Base-by-base conservation (phyloP, 23 tunicate genomes). In the Styela plicata region DNA sequence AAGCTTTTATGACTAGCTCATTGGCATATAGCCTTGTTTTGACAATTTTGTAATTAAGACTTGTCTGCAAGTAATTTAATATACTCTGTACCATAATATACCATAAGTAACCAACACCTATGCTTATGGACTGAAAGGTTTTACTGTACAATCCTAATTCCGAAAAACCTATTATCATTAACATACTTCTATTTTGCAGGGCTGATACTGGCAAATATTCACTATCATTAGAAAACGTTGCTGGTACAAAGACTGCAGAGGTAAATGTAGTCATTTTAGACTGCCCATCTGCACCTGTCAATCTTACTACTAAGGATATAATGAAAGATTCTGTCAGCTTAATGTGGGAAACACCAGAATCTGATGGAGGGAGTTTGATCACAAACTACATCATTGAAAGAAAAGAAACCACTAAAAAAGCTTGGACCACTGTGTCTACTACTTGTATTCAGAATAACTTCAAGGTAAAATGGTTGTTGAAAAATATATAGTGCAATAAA, bases 371-470 rank as follows among this genome's bases (percentile, higher is more conserved):
- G 29, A 88, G 89, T 35, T 80, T 89, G 22, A 79, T 86, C 35
- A 84, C 63, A 0, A 73, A 69, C 52, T 93, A 93, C 74, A 64
- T 82, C 29, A 80, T 93, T 35, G 98, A 93, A 85, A 83, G 69
- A 80, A 93, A 93, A 70, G 98, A 93, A 63, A 33, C 94, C 1
- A 83, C 90, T 27, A 86, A 93, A 36, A 93, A 86, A 63, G 81
- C 90, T 3, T 93, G 98, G 98, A 28, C 80, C 5, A 89, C 94
- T 73, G 87, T 88, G 0, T 74, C 94, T n/a, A 76, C 31, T 63
- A 84, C 80, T 32, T 89, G 92, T 64, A 74, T 80, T 21, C 80
- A 90, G 27, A 84, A 69, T 36, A 80, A 62, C 2, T 86, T 76
- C 77, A 88, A 83, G 87, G 97, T 91, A 71, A 68, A 17, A 53